Percentiles rank a stretch among this genome's conserved stretches.
These are phyloP conservation scores for Drosophila yakuba DNA, from an alignment of 1,140 invertebrate genomes.

Conservation along the genomic window DNA sequence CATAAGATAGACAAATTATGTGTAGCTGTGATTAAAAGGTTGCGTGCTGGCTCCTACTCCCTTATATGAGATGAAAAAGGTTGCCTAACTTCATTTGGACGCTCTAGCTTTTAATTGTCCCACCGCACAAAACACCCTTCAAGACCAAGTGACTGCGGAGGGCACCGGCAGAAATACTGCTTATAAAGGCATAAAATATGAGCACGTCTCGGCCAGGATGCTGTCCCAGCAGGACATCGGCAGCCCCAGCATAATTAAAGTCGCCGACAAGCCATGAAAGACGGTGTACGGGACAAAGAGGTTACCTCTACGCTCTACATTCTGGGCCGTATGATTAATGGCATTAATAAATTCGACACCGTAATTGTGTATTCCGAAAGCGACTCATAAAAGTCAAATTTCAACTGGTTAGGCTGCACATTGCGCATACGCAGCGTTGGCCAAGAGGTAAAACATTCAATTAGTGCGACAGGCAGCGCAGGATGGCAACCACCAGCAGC, in stretches of 20 bases:
- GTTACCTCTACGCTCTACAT: constrained; percentile 2
- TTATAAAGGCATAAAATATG: constrained; percentile 63
- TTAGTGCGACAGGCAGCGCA: constrained; percentile 41
- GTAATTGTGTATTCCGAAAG: constrained; percentile 65
- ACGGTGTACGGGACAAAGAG: constrained; percentile 9
- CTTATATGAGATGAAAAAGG: not conserved
- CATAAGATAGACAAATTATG: not conserved
- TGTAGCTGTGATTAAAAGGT: constrained; percentile 3
- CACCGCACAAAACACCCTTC: constrained; percentile 3
- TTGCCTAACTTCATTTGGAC: constrained; percentile 9
- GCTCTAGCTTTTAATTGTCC: constrained; percentile 21
- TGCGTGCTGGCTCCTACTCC: not conserved
- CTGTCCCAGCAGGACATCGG: constrained; percentile 51
- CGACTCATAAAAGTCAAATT: constrained; percentile 59
- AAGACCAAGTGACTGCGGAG: not conserved
- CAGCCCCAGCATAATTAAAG: constrained; percentile 64
- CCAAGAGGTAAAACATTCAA: constrained; percentile 61
- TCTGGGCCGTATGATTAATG: constrained; percentile 60
- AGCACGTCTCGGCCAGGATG: constrained; percentile 36
- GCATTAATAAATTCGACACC: constrained; percentile 71
- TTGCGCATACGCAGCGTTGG: constrained; percentile 72
- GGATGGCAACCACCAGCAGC: constrained; percentile 11
- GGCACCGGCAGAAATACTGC: constrained; percentile 14
- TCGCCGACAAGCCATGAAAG: constrained; percentile 51
- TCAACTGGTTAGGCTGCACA: constrained; percentile 29